Percentiles rank a stretch among this genome's conserved stretches.
Evolutionary conservation across 92 coral and sea anemone genomes (phyloP).

Genomic region (Heteractis magnifica): DNA sequence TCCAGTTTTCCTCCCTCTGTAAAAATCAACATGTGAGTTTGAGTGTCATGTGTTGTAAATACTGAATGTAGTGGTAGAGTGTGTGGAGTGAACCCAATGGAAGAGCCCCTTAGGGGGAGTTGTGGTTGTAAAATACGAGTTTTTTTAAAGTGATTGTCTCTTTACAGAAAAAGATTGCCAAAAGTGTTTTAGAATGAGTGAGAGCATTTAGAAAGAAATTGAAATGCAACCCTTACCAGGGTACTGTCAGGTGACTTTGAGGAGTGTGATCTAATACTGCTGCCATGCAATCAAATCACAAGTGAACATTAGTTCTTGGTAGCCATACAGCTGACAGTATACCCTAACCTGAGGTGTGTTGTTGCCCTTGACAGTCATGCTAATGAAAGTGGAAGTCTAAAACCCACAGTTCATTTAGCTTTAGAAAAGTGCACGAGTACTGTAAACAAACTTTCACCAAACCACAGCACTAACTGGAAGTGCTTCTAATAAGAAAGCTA

Average conservation of each 20-base stretch:
- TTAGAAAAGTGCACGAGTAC: constrained; percentile 21
- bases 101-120: too few species aligned
- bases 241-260: neutral
- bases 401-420: constrained; percentile 26
- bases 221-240: constrained; percentile 26
- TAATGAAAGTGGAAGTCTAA: constrained; percentile 25
- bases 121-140: too few species aligned
- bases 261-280: too few species aligned
- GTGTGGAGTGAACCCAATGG: too few species aligned
- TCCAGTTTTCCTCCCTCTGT: too few species aligned
- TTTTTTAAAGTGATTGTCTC: constrained; percentile 20
- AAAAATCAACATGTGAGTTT: too few species aligned
- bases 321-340: too few species aligned
- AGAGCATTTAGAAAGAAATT: constrained; percentile 27
- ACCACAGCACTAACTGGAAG: constrained; percentile 29
- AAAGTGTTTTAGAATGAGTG: constrained; percentile 30
- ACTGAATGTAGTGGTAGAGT: too few species aligned
- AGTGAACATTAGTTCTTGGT: too few species aligned
- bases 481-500: constrained; percentile 28
- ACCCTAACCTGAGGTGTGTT: constrained; percentile 24
- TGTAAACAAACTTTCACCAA: constrained; percentile 18
- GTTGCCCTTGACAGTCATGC: constrained; percentile 32
- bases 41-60: too few species aligned
- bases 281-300: too few species aligned
- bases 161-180: constrained; percentile 27